Evolutionary conservation across 2,888 invertebrate species (phyloP).

Genomic region (Mycalesis mineus): DNA sequence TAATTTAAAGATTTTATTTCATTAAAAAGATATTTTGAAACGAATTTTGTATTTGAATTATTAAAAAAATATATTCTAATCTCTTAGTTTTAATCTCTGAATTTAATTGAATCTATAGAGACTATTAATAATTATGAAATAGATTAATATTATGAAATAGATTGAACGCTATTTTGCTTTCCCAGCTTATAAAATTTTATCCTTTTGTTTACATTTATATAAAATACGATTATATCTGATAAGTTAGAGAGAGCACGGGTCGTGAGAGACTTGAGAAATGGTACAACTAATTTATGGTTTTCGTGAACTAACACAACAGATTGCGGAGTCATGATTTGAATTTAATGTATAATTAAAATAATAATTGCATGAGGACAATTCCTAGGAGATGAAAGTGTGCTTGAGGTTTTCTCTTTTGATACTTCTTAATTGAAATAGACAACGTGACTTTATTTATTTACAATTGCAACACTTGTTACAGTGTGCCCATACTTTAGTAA

Average conservation of each 20-base stretch:
- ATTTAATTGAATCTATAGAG: too few species aligned
- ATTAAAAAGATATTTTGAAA: too few species aligned
- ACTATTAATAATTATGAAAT: too few species aligned
- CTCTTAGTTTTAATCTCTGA: too few species aligned
- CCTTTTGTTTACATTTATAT: constrained; percentile 9
- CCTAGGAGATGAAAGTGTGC: constrained; percentile 7
- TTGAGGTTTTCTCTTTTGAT: background rate
- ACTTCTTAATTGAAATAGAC: background rate
- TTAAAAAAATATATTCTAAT: too few species aligned
- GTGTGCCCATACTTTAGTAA: background rate
- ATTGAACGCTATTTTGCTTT: background rate
- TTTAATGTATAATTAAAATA: constrained; percentile 26
- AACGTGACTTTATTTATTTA: background rate
- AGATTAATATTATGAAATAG: too few species aligned
- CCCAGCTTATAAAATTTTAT: background rate
- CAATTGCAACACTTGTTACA: background rate
- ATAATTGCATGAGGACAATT: constrained; percentile 19
- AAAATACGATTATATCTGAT: constrained; percentile 13
- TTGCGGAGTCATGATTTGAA: constrained; percentile 23
- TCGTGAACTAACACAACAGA: constrained; percentile 22
- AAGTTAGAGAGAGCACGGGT: constrained; percentile 21
- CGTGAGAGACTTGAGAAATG: constrained; percentile 25
- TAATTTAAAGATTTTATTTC: too few species aligned
- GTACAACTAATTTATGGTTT: constrained; percentile 24
- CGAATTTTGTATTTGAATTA: too few species aligned